A percentile compares a stretch with the other conserved stretches of the same genome.
Conservation (phyloP, 2,797 vertebrate genomes). For the Lophius americanus region DNA sequence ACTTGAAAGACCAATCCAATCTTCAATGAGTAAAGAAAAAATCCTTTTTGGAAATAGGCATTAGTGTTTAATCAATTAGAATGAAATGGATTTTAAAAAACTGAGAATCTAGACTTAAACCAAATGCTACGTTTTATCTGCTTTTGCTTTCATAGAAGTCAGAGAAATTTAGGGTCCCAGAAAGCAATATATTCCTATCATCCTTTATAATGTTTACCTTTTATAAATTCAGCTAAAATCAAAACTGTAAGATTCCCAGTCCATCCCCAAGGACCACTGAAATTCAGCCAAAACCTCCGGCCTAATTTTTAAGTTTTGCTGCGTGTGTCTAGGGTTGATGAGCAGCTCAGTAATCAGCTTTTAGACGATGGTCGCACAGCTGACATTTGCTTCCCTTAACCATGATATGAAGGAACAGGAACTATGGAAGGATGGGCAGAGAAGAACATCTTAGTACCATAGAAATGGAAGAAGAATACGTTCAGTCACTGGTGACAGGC, state of each 20-base stretch:
- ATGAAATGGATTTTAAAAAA: too few relatives aligned
- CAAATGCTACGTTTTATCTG: background rate
- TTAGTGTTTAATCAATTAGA: too few relatives aligned
- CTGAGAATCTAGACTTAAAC: constrained; percentile 11
- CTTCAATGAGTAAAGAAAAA: background rate
- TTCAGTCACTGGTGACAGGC: constrained; percentile 79
- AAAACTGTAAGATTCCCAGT: constrained; percentile 39
- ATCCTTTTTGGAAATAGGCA: background rate
- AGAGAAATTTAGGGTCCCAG: constrained; percentile 39
- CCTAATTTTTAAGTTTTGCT: background rate
- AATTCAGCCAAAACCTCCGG: constrained; percentile 24
- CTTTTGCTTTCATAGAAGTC: background rate
- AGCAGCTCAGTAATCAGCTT: constrained; percentile 41
- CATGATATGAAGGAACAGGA: constrained; percentile 50
- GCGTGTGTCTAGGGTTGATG: constrained; percentile 23
- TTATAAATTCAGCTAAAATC: background rate
- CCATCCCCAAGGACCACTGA: constrained; percentile 8
- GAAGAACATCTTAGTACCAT: constrained; percentile 77
- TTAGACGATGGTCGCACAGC: constrained; percentile 47
- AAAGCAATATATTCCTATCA: constrained; percentile 46
- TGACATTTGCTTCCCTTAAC: constrained; percentile 65
- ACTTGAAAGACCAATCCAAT: too few relatives aligned
- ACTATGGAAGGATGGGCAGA: constrained; percentile 50
- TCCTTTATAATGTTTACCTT: constrained; percentile 17
- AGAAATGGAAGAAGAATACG: constrained; percentile 76